phyloP scores from a whole-genome alignment of 2,888 invertebrate genomes.

The Sipunculus nudus region DNA sequence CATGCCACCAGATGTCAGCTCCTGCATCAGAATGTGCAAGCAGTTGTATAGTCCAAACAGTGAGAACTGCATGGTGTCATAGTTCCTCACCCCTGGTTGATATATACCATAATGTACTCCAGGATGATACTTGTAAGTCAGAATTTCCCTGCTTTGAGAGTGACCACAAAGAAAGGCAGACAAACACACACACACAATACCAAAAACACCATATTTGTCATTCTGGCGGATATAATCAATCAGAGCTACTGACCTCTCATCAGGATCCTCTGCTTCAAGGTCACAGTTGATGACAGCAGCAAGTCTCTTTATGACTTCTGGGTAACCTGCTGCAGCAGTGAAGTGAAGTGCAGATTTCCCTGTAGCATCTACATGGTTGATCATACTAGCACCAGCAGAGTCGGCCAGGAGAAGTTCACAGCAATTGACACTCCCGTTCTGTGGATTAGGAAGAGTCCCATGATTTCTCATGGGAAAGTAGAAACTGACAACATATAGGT shows the following conservation, averaged over 20 bases:
- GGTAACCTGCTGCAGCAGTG: slow-evolving; percentile 57
- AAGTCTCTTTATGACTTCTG: slow-evolving; percentile 31
- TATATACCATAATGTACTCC: too few relatives aligned
- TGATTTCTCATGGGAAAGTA: not conserved
- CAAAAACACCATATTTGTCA: too few relatives aligned
- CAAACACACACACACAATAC: too few relatives aligned
- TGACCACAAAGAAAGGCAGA: too few relatives aligned
- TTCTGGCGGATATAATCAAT: too few relatives aligned
- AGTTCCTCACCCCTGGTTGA: too few relatives aligned
- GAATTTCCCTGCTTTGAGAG: too few relatives aligned
- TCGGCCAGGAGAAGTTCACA: slow-evolving; percentile 40
- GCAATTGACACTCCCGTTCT: slow-evolving; percentile 54
- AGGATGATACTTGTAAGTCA: too few relatives aligned
- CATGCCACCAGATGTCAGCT: too few relatives aligned
- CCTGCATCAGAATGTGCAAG: too few relatives aligned
- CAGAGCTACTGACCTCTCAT: slow-evolving; percentile 25
- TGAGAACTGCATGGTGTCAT: too few relatives aligned
- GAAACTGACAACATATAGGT: not conserved
- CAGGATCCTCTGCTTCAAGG: slow-evolving; percentile 23
- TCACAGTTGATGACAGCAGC: slow-evolving; percentile 8
- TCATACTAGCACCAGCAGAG: slow-evolving; percentile 33
- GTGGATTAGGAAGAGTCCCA: not conserved
- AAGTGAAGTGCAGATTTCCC: slow-evolving; percentile 58
- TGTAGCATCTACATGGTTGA: slow-evolving; percentile 45
- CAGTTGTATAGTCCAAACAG: too few relatives aligned